phyloP scores from a whole-genome alignment of 1,140 invertebrate species.

The Diprion similis region DNA sequence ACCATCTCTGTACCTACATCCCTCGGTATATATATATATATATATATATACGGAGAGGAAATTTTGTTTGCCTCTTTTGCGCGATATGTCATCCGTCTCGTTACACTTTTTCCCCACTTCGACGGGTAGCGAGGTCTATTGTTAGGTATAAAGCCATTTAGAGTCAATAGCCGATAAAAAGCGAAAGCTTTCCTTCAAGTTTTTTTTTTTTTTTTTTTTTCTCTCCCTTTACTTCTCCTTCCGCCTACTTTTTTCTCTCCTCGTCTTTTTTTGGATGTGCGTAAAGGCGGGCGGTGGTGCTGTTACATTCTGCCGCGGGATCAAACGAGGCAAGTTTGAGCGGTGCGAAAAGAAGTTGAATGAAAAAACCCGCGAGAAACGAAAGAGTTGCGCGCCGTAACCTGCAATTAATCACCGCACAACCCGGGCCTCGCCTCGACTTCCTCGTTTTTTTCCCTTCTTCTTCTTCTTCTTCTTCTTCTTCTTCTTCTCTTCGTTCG shows the following conservation, averaged over 20 bases:
- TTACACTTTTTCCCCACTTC: too few species aligned
- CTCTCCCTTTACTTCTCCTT: neutral
- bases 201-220: conserved; percentile 6
- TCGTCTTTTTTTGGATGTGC: neutral
- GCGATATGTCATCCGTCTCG: too few species aligned
- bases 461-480: neutral
- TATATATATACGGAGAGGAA: too few species aligned
- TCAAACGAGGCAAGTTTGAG: neutral
- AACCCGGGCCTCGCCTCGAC: neutral
- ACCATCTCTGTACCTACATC: too few species aligned
- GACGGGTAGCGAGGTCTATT: too few species aligned
- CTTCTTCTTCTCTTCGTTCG: neutral
- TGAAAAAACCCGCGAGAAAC: neutral
- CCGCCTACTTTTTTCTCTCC: neutral
- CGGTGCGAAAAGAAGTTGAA: neutral
- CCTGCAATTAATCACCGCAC: neutral
- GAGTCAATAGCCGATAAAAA: too few species aligned
- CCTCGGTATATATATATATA: too few species aligned
- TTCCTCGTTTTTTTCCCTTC: neutral
- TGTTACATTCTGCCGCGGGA: neutral
- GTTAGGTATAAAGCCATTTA: too few species aligned
- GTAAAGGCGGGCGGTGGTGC: neutral
- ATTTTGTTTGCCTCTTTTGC: too few species aligned
- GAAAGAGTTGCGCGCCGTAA: neutral
- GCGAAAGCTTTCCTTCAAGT: neutral